These are phyloP conservation scores for Hymenopus coronatus DNA, from an alignment of 2,888 invertebrate species.

Conservation along the genomic window DNA sequence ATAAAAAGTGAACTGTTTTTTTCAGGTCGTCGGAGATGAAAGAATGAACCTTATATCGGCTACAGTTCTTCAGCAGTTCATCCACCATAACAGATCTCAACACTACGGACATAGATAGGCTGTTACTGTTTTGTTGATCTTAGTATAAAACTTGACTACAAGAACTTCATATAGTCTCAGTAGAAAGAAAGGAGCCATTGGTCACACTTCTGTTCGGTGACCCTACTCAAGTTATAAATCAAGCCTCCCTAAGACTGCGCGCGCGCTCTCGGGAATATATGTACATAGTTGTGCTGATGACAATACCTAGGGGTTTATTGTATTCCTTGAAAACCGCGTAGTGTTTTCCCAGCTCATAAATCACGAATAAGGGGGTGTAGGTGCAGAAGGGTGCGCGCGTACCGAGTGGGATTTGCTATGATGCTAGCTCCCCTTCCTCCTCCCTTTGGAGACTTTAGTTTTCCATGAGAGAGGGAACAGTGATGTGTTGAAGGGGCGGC, in stretches of 20 bases:
- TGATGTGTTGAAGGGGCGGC: background rate
- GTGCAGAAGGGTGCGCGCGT: background rate
- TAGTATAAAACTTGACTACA: background rate
- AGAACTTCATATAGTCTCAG: background rate
- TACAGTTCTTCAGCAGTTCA: too few relatives aligned
- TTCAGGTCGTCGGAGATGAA: too few relatives aligned
- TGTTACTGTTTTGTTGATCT: too few relatives aligned
- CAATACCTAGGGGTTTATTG: slow-evolving; percentile 24
- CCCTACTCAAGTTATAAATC: background rate
- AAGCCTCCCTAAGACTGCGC: background rate
- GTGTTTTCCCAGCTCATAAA: slow-evolving; percentile 1
- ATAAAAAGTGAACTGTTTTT: too few relatives aligned
- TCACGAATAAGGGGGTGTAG: background rate
- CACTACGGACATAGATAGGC: too few relatives aligned
- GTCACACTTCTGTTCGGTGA: background rate
- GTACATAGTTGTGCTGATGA: slow-evolving; percentile 15
- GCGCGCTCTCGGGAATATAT: background rate
- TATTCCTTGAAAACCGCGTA: slow-evolving; percentile 14
- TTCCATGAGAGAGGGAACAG: background rate
- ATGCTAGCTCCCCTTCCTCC: background rate
- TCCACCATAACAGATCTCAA: too few relatives aligned
- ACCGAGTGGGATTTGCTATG: background rate
- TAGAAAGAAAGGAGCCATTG: background rate
- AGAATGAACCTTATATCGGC: too few relatives aligned
- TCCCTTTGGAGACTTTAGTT: background rate